Evolutionary conservation across 2,888 invertebrate genomes (phyloP).

Genomic region (Trisateles emortualis): DNA sequence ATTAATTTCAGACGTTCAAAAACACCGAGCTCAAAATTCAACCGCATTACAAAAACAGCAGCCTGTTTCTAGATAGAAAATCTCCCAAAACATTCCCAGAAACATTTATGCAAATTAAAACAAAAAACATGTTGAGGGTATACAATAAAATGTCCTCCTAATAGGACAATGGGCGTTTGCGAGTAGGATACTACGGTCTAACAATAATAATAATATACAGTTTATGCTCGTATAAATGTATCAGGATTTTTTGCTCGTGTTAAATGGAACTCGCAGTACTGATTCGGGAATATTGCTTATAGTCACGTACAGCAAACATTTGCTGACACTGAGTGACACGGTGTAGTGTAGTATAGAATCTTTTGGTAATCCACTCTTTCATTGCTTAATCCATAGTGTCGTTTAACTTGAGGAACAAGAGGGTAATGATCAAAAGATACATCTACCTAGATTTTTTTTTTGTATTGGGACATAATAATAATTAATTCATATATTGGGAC

Average conservation of each 20-base stretch:
- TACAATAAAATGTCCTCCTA: not conserved
- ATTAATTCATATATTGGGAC: too few relatives aligned
- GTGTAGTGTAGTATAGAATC: slow-evolving; percentile 7
- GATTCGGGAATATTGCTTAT: slow-evolving; percentile 14
- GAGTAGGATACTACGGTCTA: not conserved
- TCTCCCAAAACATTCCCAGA: not conserved
- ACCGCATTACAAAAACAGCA: not conserved
- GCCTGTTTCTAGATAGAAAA: not conserved
- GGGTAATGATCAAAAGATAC: too few relatives aligned
- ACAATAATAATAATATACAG: slow-evolving; percentile 1
- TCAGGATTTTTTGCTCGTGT: not conserved
- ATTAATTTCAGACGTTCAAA: not conserved
- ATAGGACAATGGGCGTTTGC: not conserved
- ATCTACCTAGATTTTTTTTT: too few relatives aligned
- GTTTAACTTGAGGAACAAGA: not conserved
- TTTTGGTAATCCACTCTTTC: not conserved
- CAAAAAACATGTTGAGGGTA: not conserved
- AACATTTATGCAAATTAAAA: slow-evolving; percentile 3
- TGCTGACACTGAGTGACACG: slow-evolving; percentile 13
- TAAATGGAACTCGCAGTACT: not conserved
- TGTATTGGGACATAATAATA: too few relatives aligned
- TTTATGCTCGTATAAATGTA: not conserved
- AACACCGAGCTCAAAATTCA: not conserved
- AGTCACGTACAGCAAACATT: slow-evolving; percentile 39
- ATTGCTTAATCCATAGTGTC: not conserved